phyloP scores from a whole-genome alignment of 2,797 vertebrate genomes.

The Sebastes nivosus region DNA sequence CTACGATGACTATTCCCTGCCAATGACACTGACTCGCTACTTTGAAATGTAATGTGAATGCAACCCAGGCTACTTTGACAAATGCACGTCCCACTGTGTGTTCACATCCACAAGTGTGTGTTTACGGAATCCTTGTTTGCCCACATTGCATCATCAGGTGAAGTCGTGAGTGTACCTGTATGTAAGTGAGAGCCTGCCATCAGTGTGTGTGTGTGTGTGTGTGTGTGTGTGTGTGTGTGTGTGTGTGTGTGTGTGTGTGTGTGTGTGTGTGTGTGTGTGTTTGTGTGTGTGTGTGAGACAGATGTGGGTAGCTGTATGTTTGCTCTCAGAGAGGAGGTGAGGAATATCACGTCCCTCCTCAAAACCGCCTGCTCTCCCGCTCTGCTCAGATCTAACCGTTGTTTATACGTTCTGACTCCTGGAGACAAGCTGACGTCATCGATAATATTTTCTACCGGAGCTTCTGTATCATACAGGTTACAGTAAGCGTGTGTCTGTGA shows the following conservation, averaged over 20 bases:
- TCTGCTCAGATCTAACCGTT: slow-evolving; percentile 64
- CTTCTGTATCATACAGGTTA: slow-evolving; percentile 56
- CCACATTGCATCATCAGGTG: slow-evolving; percentile 50
- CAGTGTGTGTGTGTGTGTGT: neutral
- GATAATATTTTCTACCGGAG: slow-evolving; percentile 68
- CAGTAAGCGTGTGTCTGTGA: slow-evolving; percentile 48
- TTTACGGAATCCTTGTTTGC: slow-evolving; percentile 38
- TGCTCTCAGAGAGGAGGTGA: slow-evolving; percentile 73
- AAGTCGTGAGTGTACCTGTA: slow-evolving; percentile 33
- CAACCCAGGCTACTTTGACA: slow-evolving; percentile 26
- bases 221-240: slow-evolving; percentile 1
- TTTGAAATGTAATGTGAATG: slow-evolving; percentile 39
- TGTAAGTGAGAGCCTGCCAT: slow-evolving; percentile 35
- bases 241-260: neutral
- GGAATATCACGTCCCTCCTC: slow-evolving; percentile 76
- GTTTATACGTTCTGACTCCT: slow-evolving; percentile 74
- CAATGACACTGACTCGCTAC: slow-evolving; percentile 47
- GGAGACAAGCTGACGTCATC: slow-evolving; percentile 79
- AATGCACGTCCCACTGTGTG: slow-evolving; percentile 46
- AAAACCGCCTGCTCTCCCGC: slow-evolving; percentile 68
- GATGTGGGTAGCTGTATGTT: slow-evolving; percentile 76
- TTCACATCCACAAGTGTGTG: slow-evolving; percentile 26
- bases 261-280: neutral
- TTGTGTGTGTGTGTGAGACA: slow-evolving; percentile 38
- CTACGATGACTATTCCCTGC: neutral